These are phyloP conservation scores for Microctenopoma lineatum DNA, from an alignment of 2,797 vertebrate species.

Conservation along the genomic window DNA sequence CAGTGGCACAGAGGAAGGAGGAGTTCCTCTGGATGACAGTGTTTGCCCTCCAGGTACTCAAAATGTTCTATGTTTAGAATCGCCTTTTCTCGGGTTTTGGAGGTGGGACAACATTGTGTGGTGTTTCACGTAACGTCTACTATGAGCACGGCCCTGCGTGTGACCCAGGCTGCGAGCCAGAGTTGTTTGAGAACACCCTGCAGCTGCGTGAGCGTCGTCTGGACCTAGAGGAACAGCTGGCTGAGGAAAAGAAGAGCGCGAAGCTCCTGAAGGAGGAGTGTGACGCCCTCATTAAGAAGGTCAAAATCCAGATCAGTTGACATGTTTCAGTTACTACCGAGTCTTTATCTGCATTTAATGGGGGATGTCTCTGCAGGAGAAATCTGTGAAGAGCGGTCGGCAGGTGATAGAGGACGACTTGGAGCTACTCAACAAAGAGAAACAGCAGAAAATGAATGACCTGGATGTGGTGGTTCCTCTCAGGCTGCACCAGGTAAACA, in stretches of 20 bases:
- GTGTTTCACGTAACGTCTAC: background rate
- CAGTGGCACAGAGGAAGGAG: conserved; percentile 76
- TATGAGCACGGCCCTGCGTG: background rate
- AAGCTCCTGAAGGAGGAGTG: conserved; percentile 86
- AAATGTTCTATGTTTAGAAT: too few species aligned
- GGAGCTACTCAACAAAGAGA: conserved; percentile 90
- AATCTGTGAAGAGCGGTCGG: conserved; percentile 77
- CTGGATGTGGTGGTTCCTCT: conserved; percentile 90
- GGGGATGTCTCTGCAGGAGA: conserved; percentile 78
- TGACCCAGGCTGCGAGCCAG: conserved; percentile 84
- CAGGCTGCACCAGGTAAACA: conserved; percentile 90
- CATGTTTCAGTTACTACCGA: background rate
- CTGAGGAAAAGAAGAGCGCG: conserved; percentile 83
- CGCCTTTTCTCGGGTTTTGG: too few species aligned
- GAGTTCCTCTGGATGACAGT: conserved; percentile 75
- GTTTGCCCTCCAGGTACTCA: conserved; percentile 83
- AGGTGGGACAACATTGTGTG: too few species aligned
- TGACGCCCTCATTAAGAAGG: conserved; percentile 86
- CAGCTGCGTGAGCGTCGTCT: conserved; percentile 86
- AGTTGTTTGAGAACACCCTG: conserved; percentile 86
- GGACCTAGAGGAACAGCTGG: conserved; percentile 86
- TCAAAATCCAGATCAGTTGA: conserved; percentile 47
- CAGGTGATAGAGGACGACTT: conserved; percentile 81
- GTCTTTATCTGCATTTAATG: too few species aligned
- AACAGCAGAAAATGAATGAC: conserved; percentile 90